Conservation (phyloP, 2,113 vertebrate species). For the Archilochus colubris region DNA sequence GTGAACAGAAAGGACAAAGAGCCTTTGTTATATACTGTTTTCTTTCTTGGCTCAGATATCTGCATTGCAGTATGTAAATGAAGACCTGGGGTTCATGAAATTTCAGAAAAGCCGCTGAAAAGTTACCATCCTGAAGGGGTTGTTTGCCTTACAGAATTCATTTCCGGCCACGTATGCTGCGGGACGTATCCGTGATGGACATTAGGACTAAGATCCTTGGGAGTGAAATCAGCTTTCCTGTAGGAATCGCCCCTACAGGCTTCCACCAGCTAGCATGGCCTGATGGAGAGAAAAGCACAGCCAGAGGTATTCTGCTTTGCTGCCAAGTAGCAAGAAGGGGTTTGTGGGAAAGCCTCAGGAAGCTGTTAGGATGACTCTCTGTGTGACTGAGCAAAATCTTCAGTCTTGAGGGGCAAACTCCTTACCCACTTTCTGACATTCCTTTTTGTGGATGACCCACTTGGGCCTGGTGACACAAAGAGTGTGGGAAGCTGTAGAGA, state of each 20-base stretch:
- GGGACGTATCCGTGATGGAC: conserved; percentile 84
- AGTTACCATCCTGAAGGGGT: not conserved
- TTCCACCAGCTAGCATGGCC: conserved; percentile 92
- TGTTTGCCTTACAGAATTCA: conserved; percentile 77
- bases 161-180: conserved; percentile 86
- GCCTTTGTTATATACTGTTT: not conserved
- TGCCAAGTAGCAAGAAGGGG: not conserved
- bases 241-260: conserved; percentile 89
- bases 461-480: not conserved
- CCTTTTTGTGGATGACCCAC: not conserved
- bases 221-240: conserved; percentile 86
- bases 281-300: conserved; percentile 92
- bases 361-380: not conserved
- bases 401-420: not conserved
- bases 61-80: not conserved
- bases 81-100: not conserved
- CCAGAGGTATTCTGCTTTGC: conserved; percentile 80
- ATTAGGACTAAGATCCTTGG: conserved; percentile 85
- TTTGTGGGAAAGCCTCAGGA: not conserved
- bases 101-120: not conserved
- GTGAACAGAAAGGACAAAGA: not conserved
- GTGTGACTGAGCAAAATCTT: not conserved
- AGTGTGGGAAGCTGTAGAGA: not conserved
- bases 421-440: not conserved
- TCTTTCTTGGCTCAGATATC: not conserved